Conservation (phyloP, 1,140 invertebrate genomes). For the Zaprionus africanus region DNA sequence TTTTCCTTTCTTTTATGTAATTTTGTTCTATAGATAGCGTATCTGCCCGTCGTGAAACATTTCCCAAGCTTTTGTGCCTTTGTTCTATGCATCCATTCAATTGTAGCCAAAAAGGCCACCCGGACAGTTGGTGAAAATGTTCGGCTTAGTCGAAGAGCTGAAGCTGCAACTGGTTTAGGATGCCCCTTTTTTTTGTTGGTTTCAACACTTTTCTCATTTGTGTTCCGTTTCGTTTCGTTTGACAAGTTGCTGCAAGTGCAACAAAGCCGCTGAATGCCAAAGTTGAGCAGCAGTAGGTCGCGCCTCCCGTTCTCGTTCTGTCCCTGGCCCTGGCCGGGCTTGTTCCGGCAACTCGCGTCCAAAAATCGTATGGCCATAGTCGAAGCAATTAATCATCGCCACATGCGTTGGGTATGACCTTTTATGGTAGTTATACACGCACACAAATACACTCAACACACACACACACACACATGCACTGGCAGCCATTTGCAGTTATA, state of each 20-base stretch:
- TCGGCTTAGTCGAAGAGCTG: slow-evolving; percentile 9
- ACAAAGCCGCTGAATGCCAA: slow-evolving; percentile 40
- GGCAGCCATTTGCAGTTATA: slow-evolving; percentile 11
- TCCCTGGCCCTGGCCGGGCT: not conserved
- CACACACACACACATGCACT: not conserved
- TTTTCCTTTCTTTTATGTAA: not conserved
- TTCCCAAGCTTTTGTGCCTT: not conserved
- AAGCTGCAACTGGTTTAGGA: slow-evolving; percentile 3
- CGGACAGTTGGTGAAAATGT: slow-evolving; percentile 21
- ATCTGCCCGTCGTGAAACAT: not conserved
- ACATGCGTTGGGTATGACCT: slow-evolving; percentile 66
- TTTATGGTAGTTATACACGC: slow-evolving; percentile 17
- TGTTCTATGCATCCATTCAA: slow-evolving; percentile 11
- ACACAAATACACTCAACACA: not conserved
- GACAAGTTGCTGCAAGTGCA: slow-evolving; percentile 35
- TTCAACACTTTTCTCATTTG: slow-evolving; percentile 3
- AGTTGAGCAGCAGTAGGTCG: slow-evolving; percentile 22
- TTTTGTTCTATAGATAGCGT: not conserved
- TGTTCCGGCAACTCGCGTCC: slow-evolving; percentile 1
- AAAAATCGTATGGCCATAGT: slow-evolving; percentile 21
- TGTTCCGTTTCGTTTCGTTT: slow-evolving; percentile 13
- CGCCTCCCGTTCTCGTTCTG: not conserved
- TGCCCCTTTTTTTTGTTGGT: not conserved
- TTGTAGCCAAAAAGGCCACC: slow-evolving; percentile 38
- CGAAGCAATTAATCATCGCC: slow-evolving; percentile 68